Evolutionary conservation across 2,797 vertebrate species (phyloP).

Genomic region (Dryobates pubescens): DNA sequence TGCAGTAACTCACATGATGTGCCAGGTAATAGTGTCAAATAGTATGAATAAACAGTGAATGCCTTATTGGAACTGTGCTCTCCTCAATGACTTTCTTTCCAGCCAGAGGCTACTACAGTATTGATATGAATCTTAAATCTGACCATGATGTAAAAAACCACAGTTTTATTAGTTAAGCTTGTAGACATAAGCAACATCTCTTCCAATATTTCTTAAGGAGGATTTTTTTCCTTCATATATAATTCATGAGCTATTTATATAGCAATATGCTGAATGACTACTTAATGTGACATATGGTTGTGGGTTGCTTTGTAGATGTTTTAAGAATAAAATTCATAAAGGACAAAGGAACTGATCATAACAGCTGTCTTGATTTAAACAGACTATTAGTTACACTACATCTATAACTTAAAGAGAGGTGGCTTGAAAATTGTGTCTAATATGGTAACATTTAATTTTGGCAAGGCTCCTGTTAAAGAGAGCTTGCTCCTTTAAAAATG

Average conservation of each 20-base stretch:
- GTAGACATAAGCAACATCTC: neutral
- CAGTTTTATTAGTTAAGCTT: neutral
- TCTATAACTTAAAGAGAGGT: neutral
- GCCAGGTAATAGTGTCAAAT: neutral
- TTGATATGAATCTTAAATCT: neutral
- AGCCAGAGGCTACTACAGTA: neutral
- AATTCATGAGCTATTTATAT: conserved; percentile 48
- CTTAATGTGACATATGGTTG: neutral
- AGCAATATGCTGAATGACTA: conserved; percentile 15
- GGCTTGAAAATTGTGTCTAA: neutral
- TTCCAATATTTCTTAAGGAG: conserved; percentile 6
- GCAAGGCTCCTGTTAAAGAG: neutral
- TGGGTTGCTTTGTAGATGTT: conserved; percentile 6
- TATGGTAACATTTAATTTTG: neutral
- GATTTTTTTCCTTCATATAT: conserved; percentile 1
- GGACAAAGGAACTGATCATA: conserved; percentile 12
- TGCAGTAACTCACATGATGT: neutral
- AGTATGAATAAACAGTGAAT: neutral
- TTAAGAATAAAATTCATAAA: conserved; percentile 32
- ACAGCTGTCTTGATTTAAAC: neutral
- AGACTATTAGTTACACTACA: neutral
- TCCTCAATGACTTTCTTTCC: neutral
- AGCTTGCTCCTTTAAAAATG: neutral
- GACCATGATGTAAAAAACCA: neutral
- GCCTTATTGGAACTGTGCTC: neutral